Conservation (phyloP, 1,140 invertebrate genomes). For the Eupristina koningsbergeri region DNA sequence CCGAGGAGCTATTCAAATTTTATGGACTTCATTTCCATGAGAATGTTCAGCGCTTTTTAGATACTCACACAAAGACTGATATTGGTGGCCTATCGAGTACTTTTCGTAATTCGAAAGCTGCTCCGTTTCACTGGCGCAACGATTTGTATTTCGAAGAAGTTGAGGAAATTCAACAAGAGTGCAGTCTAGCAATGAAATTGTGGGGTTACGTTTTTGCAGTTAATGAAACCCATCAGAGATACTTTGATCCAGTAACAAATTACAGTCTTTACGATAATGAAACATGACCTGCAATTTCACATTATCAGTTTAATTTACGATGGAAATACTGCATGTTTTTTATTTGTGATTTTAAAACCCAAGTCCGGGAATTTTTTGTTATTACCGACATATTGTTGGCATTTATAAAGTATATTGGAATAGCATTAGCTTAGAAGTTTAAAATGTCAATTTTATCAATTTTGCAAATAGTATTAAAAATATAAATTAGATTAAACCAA, state of each 20-base stretch:
- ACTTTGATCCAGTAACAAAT: slow-evolving; percentile 75
- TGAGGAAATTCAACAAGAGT: slow-evolving; percentile 77
- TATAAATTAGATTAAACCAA: neutral
- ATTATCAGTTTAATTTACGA: neutral
- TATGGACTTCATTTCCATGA: slow-evolving; percentile 82
- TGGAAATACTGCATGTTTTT: neutral
- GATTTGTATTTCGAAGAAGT: slow-evolving; percentile 82
- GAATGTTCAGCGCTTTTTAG: slow-evolving; percentile 81
- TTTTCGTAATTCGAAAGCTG: slow-evolving; percentile 84
- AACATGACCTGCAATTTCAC: slow-evolving; percentile 10
- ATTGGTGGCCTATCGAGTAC: slow-evolving; percentile 88
- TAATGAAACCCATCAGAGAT: slow-evolving; percentile 74
- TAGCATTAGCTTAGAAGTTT: neutral
- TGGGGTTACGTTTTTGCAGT: slow-evolving; percentile 83
- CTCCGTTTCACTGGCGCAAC: slow-evolving; percentile 88
- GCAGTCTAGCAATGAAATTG: slow-evolving; percentile 82
- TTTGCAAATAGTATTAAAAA: neutral
- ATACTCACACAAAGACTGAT: slow-evolving; percentile 85
- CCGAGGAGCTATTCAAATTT: slow-evolving; percentile 83
- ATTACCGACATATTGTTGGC: neutral
- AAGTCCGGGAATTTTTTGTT: neutral
- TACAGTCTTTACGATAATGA: slow-evolving; percentile 60
- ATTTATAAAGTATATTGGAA: neutral
- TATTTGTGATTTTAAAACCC: neutral
- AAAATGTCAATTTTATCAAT: neutral